Conservation (phyloP, 2,113 vertebrate genomes). For the Callithrix jacchus region DNA sequence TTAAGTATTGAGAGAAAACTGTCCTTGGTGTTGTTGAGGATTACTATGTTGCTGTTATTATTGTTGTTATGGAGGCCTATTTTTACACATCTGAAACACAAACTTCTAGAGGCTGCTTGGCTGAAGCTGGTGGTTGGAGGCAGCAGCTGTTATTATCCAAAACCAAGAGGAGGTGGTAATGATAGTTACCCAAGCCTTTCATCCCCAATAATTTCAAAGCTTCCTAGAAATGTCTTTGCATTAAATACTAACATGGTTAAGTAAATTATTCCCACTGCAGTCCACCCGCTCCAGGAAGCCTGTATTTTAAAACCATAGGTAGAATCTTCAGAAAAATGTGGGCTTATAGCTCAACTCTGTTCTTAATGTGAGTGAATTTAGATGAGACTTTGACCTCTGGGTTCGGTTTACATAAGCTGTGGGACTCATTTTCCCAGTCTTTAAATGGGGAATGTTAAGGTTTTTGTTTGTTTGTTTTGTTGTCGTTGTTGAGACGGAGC, state of each 20-base stretch:
- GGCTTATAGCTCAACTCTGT: neutral
- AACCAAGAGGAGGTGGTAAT: neutral
- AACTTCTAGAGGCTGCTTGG: constrained; percentile 7
- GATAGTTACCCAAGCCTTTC: constrained; percentile 37
- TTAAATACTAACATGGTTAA: neutral
- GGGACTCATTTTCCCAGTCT: neutral
- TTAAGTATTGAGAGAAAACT: neutral
- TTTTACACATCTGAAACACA: constrained; percentile 36
- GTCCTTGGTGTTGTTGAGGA: neutral
- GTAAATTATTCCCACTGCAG: constrained; percentile 32
- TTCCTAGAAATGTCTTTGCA: constrained; percentile 8
- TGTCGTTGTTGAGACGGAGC: too few species aligned
- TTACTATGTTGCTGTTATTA: neutral
- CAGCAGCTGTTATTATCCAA: constrained; percentile 49
- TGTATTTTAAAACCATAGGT: neutral
- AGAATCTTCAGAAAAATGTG: neutral
- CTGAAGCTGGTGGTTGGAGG: neutral
- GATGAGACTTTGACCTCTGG: neutral
- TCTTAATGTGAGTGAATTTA: neutral
- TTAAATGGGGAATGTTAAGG: neutral
- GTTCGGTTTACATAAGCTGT: neutral
- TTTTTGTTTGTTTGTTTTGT: neutral
- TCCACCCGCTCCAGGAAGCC: neutral
- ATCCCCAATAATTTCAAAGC: constrained; percentile 38
- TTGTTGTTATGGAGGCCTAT: neutral